Evolutionary conservation across 2,797 vertebrate species (phyloP).

Genomic region (Leptoclinus maculatus): DNA sequence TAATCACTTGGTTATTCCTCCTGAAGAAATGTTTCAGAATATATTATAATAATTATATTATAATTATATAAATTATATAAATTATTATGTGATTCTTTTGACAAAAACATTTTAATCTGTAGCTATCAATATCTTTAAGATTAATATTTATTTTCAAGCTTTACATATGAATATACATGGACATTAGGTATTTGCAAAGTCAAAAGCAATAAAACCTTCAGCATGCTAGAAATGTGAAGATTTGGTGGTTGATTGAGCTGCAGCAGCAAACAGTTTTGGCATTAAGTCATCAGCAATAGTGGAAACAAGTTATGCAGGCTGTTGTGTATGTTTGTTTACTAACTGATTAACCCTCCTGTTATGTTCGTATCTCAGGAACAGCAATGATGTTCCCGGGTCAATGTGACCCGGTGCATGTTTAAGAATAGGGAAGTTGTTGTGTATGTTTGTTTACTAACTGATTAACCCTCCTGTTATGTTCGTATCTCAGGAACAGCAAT

Average conservation of each 20-base stretch:
- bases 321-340: background rate
- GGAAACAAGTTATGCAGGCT: background rate
- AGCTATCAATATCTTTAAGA: background rate
- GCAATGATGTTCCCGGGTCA: no score
- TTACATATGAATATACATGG: background rate
- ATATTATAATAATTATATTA: background rate
- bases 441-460: no score
- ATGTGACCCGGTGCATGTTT: no score
- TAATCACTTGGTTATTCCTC: background rate
- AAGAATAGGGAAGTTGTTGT: no score
- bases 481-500: no score
- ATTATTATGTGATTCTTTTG: background rate
- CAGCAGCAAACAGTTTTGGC: background rate
- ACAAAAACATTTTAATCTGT: background rate
- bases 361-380: no score
- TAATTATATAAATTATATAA: no score
- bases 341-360: no score
- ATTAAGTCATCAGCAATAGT: background rate
- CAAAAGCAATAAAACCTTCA: background rate
- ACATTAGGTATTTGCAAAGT: background rate
- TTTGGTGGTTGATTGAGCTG: background rate
- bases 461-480: no score
- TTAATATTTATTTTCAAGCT: background rate
- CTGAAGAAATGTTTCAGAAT: background rate
- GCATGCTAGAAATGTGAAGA: no score